These are phyloP conservation scores for Theretra japonica DNA, from an alignment of 2,888 invertebrate genomes.

Conservation along the genomic window DNA sequence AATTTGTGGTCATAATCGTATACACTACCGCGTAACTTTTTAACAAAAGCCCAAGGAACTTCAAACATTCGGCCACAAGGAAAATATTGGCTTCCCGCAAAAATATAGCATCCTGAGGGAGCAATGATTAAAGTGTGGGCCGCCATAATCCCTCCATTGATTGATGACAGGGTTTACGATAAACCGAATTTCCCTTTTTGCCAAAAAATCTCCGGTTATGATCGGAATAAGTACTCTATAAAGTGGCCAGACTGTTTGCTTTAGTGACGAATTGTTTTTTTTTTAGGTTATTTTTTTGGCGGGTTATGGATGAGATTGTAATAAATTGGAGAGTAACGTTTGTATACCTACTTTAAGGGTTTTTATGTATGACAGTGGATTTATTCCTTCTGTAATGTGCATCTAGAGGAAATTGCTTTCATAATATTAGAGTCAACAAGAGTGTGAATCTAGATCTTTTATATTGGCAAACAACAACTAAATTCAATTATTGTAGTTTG, in stretches of 20 bases:
- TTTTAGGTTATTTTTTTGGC: background rate
- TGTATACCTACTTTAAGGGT: background rate
- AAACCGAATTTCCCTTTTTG: constrained; percentile 69
- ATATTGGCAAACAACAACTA: no score
- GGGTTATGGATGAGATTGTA: constrained; percentile 8
- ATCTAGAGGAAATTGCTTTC: no score
- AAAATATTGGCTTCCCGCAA: constrained; percentile 5
- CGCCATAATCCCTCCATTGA: constrained; percentile 69
- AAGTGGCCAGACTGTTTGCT: constrained; percentile 35
- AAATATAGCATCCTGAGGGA: constrained; percentile 50
- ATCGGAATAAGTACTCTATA: constrained; percentile 38
- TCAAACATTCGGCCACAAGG: background rate
- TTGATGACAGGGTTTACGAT: constrained; percentile 71
- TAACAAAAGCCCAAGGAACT: constrained; percentile 12
- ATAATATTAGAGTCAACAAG: no score
- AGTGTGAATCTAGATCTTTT: no score
- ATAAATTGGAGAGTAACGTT: background rate
- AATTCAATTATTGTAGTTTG: no score
- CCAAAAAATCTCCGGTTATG: constrained; percentile 51
- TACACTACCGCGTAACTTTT: constrained; percentile 1
- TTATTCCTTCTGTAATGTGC: no score
- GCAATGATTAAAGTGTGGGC: constrained; percentile 66
- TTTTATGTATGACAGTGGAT: no score
- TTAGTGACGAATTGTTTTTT: constrained; percentile 22
- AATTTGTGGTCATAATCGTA: no score